phyloP scores from a whole-genome alignment of 2,113 vertebrate species.

The Chionomys nivalis region DNA sequence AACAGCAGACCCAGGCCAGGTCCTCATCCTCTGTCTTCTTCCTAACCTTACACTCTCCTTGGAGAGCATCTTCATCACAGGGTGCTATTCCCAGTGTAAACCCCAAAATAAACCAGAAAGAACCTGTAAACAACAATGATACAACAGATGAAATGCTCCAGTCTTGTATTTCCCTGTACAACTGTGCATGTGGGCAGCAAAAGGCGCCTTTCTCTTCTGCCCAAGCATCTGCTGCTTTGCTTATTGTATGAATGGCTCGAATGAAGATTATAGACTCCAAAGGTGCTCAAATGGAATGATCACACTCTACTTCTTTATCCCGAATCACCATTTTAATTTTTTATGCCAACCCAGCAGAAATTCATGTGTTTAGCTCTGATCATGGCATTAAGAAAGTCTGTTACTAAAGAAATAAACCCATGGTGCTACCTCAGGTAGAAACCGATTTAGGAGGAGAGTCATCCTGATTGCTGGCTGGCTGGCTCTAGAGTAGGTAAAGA shows the following conservation, averaged over 20 bases:
- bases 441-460: background rate
- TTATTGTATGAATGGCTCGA: slow-evolving; percentile 52
- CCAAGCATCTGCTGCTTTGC: slow-evolving; percentile 65
- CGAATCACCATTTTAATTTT: slow-evolving; percentile 73
- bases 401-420: background rate
- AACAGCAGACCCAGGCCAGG: slow-evolving; percentile 63
- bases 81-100: slow-evolving; percentile 79
- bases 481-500: background rate
- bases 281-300: slow-evolving; percentile 41
- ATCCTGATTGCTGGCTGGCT: background rate
- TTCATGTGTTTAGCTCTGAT: slow-evolving; percentile 32
- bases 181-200: slow-evolving; percentile 24
- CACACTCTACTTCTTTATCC: background rate
- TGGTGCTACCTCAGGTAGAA: background rate
- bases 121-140: slow-evolving; percentile 65
- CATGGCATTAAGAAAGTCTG: slow-evolving; percentile 43
- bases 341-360: slow-evolving; percentile 71
- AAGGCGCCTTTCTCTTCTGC: slow-evolving; percentile 71
- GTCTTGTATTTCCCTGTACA: slow-evolving; percentile 53
- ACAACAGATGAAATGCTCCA: slow-evolving; percentile 77
- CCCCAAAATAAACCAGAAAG: slow-evolving; percentile 80
- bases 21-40: slow-evolving; percentile 48
- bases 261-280: slow-evolving; percentile 34
- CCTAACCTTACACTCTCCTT: background rate
- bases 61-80: slow-evolving; percentile 74